Evolutionary conservation across 2,888 invertebrate genomes (phyloP).

Genomic region (Pyrochroa serraticornis): DNA sequence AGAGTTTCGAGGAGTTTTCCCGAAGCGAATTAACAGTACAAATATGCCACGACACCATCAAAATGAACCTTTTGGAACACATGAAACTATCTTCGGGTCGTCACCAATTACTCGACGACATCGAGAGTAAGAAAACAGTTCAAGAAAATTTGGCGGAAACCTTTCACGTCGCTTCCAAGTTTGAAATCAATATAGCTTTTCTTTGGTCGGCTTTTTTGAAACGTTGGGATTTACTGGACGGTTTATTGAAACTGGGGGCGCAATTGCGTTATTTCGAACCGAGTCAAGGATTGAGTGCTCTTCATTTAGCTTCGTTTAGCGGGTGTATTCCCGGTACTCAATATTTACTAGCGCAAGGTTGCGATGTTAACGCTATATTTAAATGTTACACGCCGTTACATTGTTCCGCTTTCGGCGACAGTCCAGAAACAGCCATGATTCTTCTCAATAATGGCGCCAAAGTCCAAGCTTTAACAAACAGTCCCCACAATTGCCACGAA

Average conservation of each 20-base stretch:
- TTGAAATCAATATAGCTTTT: slow-evolving; percentile 74
- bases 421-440: slow-evolving; percentile 77
- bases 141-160: slow-evolving; percentile 63
- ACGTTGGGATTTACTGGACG: slow-evolving; percentile 69
- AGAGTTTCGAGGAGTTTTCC: slow-evolving; percentile 73
- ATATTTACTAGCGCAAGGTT: slow-evolving; percentile 71
- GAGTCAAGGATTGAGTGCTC: slow-evolving; percentile 72
- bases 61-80: slow-evolving; percentile 75
- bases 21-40: slow-evolving; percentile 73
- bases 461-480: slow-evolving; percentile 70
- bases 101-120: slow-evolving; percentile 72
- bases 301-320: slow-evolving; percentile 80
- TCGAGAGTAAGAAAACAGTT: slow-evolving; percentile 71
- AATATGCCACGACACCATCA: slow-evolving; percentile 75
- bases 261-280: slow-evolving; percentile 74
- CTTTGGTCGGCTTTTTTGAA: slow-evolving; percentile 79
- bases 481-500: slow-evolving; percentile 68
- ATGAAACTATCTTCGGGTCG: slow-evolving; percentile 72
- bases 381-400: slow-evolving; percentile 84
- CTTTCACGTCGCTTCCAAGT: slow-evolving; percentile 64
- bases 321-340: slow-evolving; percentile 75
- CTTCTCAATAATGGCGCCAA: slow-evolving; percentile 75
- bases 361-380: slow-evolving; percentile 71
- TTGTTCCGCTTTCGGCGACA: slow-evolving; percentile 88
- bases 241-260: slow-evolving; percentile 70